phyloP scores from a whole-genome alignment of 2,797 vertebrate genomes.

The Mus spretus region DNA sequence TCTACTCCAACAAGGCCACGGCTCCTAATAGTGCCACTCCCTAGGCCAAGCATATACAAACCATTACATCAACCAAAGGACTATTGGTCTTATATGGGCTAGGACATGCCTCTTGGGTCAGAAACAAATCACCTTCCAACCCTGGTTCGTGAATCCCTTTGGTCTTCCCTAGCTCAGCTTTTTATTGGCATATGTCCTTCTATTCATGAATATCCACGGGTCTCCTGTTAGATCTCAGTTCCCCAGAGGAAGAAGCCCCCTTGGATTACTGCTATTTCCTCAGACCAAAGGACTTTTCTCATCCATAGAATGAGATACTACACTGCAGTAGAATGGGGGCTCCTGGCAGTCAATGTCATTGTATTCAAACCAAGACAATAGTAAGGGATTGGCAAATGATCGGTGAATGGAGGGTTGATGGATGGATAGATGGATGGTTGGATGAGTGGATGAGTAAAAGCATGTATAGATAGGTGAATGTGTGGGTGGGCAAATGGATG shows the following conservation, averaged over 20 bases:
- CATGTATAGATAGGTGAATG: not conserved
- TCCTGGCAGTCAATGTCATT: not conserved
- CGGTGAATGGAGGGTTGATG: no score
- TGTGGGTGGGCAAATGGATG: not conserved
- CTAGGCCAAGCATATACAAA: no score
- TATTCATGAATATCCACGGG: not conserved
- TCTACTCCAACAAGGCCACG: no score
- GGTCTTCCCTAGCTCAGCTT: not conserved
- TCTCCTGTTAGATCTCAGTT: not conserved
- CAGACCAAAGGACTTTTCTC: not conserved
- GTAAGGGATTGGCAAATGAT: not conserved
- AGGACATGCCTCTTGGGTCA: no score
- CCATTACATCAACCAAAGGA: no score
- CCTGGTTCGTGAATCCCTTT: not conserved
- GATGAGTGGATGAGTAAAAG: not conserved
- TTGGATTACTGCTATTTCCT: not conserved
- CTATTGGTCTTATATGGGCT: rapidly evolving
- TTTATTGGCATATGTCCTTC: not conserved
- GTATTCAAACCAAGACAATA: not conserved
- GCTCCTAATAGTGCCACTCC: no score
- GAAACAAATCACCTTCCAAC: not conserved
- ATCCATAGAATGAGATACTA: no score
- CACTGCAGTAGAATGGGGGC: not conserved
- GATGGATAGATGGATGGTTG: not conserved
- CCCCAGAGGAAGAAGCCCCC: not conserved